Evolutionary conservation across 2,797 vertebrate species (phyloP), one percentile per base, ranked within the genome.

Genomic region (Amblyopsis hoosieri): DNA sequence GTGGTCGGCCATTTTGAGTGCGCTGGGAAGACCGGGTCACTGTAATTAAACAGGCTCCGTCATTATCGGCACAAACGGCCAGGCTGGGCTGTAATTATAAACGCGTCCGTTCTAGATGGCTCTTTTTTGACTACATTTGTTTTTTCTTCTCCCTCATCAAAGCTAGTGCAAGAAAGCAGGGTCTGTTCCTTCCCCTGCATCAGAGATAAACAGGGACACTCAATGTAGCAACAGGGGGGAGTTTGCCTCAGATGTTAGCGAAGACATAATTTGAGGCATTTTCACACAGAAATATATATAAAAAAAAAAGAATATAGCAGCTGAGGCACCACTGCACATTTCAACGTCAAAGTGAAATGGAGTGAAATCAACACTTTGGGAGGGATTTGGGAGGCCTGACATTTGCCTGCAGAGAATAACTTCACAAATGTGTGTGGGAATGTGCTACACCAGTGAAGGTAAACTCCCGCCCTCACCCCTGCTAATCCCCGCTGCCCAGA

Each of bases 241-340:
- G 79, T 82, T 64, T 48, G 65, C 76, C 74, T 89, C 78, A 89
- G 78, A 90, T 82, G 83, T 80, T 76, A 81, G 61, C 87, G 75
- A 89, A 89, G 85, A 90, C 84, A 90, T 89, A 85, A 89, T 79
- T 85, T 73, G 68, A 85, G 76, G 74, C 81, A 76, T 75, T 85
- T 88, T 78, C 60, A 72, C 75, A 84, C 45, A 10, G 9, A 10
- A 10, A 10, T n/a, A 7, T 14, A 10, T n/a, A 7, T 14, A 80
- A 74, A 72, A 80, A 71, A 64, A 17, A 37, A 19, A n/a, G 50
- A 62, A 15, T 59, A 61, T 49, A 45, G 60, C 49, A 75, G 83
- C 62, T 54, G 71, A 80, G 75, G 74, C 74, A 62, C 71, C 42
- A 45, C 56, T 58, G 75, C 79, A 78, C 76, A 82, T 84, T 83